Percentiles rank a stretch among this genome's conserved stretches.
phyloP scores from a whole-genome alignment of 1,140 invertebrate species.

The Heliconius hermathena region DNA sequence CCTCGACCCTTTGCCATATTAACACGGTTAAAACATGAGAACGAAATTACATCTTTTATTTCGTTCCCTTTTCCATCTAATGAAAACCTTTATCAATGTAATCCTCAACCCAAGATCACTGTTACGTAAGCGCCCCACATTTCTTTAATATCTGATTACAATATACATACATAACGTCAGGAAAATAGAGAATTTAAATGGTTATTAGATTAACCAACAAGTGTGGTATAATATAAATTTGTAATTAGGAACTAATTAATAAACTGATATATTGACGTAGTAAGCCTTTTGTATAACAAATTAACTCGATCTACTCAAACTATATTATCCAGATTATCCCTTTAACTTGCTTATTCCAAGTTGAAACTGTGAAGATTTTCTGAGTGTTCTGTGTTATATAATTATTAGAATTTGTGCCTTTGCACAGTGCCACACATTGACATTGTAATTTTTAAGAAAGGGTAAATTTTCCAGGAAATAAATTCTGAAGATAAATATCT shows the following conservation, averaged over 20 bases:
- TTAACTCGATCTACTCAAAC: conserved; percentile 26
- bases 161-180: not conserved
- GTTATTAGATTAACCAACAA: not conserved
- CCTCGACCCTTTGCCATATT: conserved; percentile 57
- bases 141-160: conserved; percentile 8
- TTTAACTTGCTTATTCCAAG: conserved; percentile 15
- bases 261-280: conserved; percentile 8
- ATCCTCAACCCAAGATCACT: conserved; percentile 47
- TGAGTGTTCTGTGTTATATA: conserved; percentile 16
- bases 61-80: conserved; percentile 48
- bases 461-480: not conserved
- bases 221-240: not conserved
- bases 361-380: conserved; percentile 23
- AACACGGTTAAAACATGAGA: conserved; percentile 58
- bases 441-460: not conserved
- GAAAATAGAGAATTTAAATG: not conserved
- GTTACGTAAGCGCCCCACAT: conserved; percentile 25
- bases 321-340: conserved; percentile 31
- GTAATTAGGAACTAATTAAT: not conserved
- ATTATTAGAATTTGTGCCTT: not conserved
- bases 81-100: conserved; percentile 62
- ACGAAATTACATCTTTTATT: conserved; percentile 62
- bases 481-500: not conserved
- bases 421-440: not conserved
- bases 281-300: conserved; percentile 16